A percentile compares a stretch with the other conserved stretches of the same genome.
Conservation (phyloP, 2,113 vertebrate genomes). For the Gopherus evgoodei region DNA sequence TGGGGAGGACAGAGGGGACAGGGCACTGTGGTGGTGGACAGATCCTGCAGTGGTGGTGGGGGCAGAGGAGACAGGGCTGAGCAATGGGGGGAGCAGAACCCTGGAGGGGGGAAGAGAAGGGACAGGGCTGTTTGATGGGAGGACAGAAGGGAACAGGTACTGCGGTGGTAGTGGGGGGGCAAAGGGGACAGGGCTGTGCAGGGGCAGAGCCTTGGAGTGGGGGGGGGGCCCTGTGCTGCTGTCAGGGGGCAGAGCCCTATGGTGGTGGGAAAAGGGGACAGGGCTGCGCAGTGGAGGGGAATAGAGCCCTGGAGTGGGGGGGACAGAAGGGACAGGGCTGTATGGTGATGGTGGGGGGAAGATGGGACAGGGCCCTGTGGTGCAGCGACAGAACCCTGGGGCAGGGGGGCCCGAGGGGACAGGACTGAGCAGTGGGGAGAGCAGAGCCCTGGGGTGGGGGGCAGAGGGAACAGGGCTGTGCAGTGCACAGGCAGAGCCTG, state of each 20-base stretch:
- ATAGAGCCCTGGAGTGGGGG: background rate
- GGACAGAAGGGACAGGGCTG: background rate
- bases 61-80: background rate
- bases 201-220: background rate
- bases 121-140: background rate
- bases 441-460: background rate
- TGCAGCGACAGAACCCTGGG: background rate
- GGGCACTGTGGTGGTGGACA: too few species aligned
- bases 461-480: background rate
- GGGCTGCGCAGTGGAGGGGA: too few species aligned
- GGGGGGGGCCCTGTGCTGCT: background rate
- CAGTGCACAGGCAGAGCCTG: background rate
- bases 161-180: too few species aligned
- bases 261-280: too few species aligned
- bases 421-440: background rate
- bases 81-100: background rate
- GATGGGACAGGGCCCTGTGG: background rate
- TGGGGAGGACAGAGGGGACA: background rate
- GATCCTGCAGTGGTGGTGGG: too few species aligned
- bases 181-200: too few species aligned
- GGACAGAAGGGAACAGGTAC: too few species aligned
- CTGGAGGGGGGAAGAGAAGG: background rate
- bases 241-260: too few species aligned
- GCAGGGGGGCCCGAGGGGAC: background rate
- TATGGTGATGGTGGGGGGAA: background rate